phyloP scores from a whole-genome alignment of 1,140 invertebrate species.

The Drosophila aff. region DNA sequence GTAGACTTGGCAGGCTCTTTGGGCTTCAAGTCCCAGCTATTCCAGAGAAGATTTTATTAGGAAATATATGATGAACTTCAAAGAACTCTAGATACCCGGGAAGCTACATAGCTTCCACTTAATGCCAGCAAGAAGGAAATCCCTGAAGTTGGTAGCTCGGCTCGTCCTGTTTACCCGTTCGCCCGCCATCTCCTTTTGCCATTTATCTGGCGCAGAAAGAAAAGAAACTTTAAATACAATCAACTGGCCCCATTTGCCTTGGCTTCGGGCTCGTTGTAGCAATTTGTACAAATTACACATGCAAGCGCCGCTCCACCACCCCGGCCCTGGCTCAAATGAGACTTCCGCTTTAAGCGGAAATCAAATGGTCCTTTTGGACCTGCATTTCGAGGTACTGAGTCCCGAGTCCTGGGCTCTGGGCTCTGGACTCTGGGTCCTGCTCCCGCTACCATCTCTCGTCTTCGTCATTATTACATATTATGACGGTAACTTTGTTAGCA shows the following conservation, averaged over 20 bases:
- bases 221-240: conserved; percentile 57
- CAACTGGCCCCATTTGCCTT: conserved; percentile 58
- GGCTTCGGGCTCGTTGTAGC: conserved; percentile 52
- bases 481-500: conserved; percentile 59
- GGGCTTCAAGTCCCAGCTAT: neutral
- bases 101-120: neutral
- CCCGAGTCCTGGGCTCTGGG: no score
- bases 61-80: neutral
- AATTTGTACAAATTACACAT: conserved; percentile 60
- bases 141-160: conserved; percentile 12
- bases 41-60: neutral
- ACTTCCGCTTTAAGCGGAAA: conserved; percentile 60
- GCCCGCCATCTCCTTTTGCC: neutral
- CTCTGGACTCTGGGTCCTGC: neutral
- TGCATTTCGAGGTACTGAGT: neutral
- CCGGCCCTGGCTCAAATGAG: conserved; percentile 41
- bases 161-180: neutral
- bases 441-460: neutral
- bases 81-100: neutral
- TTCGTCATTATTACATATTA: conserved; percentile 66
- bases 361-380: conserved; percentile 34
- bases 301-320: conserved; percentile 12
- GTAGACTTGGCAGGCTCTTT: no score
- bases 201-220: conserved; percentile 28
- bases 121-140: neutral